phyloP scores from a whole-genome alignment of 2,797 vertebrate genomes.

The Poecilia gillii region DNA sequence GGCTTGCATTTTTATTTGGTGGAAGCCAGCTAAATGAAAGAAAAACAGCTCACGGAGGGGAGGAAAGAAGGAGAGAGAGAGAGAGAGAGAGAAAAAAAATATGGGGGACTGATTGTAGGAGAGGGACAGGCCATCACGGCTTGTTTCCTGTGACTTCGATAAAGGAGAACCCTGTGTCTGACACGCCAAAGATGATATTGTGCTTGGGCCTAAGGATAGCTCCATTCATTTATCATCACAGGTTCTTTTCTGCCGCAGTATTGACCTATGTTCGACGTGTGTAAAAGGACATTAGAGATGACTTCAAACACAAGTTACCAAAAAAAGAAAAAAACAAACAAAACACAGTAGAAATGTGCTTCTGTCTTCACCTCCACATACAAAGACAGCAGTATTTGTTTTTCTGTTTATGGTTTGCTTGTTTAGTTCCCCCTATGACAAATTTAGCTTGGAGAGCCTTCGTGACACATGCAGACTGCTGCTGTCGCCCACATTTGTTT shows the following conservation, averaged over 20 bases:
- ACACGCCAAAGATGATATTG: constrained; percentile 87
- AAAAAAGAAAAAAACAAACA: neutral
- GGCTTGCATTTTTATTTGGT: constrained; percentile 98
- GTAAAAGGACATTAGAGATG: constrained; percentile 72
- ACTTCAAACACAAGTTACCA: constrained; percentile 64
- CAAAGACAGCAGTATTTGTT: constrained; percentile 21
- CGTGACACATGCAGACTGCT: constrained; percentile 52
- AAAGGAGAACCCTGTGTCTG: constrained; percentile 84
- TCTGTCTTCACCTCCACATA: constrained; percentile 47
- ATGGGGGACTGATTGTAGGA: constrained; percentile 86
- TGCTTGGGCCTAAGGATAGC: constrained; percentile 83
- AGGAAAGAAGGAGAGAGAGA: constrained; percentile 70
- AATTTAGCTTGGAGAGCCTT: constrained; percentile 42
- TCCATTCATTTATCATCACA: constrained; percentile 87
- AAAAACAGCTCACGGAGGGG: constrained; percentile 84
- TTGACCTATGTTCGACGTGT: constrained; percentile 73
- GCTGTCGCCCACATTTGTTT: constrained; percentile 68
- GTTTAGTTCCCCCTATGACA: constrained; percentile 26
- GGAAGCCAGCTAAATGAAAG: constrained; percentile 92
- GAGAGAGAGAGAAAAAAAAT: constrained; percentile 69
- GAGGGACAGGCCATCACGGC: constrained; percentile 87
- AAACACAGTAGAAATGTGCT: constrained; percentile 32
- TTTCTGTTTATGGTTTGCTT: neutral
- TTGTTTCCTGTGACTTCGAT: constrained; percentile 92
- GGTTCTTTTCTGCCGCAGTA: constrained; percentile 69